Evolutionary conservation across 2,888 invertebrate species (phyloP).

Genomic region (Hypomecis punctinalis): DNA sequence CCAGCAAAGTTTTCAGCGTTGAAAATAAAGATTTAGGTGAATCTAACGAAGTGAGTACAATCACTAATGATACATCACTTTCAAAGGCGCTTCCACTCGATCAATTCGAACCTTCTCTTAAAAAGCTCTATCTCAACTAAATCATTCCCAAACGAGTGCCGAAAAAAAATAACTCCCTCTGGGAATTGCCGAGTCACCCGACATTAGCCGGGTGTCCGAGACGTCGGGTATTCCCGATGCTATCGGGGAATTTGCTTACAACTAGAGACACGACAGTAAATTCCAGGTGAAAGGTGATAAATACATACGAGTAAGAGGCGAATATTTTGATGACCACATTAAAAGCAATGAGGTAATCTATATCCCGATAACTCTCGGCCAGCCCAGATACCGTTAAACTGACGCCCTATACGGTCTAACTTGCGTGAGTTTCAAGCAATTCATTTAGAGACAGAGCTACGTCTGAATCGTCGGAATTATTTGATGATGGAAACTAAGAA

Average conservation of each 20-base stretch:
- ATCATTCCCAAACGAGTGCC: slow-evolving; percentile 37
- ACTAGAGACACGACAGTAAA: neutral
- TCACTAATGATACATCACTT: slow-evolving; percentile 19
- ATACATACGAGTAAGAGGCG: neutral
- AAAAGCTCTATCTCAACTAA: slow-evolving; percentile 35
- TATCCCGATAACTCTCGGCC: no score
- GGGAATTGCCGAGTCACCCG: slow-evolving; percentile 37
- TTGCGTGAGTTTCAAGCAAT: no score
- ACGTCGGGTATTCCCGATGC: slow-evolving; percentile 23
- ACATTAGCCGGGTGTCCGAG: slow-evolving; percentile 37
- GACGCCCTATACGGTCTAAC: no score
- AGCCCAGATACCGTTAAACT: no score
- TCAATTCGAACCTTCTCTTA: slow-evolving; percentile 20
- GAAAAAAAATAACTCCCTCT: slow-evolving; percentile 31
- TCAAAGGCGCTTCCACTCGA: slow-evolving; percentile 22
- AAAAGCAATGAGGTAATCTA: no score
- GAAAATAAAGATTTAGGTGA: neutral
- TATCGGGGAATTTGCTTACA: slow-evolving; percentile 34
- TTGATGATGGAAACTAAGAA: no score
- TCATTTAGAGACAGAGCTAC: no score
- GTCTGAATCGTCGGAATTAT: no score
- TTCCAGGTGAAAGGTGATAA: neutral
- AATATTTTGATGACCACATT: no score
- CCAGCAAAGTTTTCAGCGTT: neutral
- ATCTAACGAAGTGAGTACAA: neutral